phyloP scores from a whole-genome alignment of 2,888 invertebrate species.

The Agrochola lychnidis region DNA sequence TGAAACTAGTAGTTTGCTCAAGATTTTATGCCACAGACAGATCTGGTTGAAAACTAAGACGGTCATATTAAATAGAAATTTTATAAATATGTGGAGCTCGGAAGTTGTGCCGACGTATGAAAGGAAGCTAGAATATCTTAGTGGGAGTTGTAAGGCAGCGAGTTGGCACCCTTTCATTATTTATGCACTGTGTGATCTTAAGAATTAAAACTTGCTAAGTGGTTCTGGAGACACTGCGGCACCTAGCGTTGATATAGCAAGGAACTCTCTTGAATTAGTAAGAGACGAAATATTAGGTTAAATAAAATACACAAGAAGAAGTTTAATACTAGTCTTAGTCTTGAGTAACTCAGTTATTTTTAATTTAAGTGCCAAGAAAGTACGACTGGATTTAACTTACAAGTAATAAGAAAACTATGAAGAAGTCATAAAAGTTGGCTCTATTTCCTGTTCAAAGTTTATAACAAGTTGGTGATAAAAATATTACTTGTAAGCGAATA shows the following conservation, averaged over 20 bases:
- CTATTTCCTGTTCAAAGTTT: slow-evolving; percentile 7
- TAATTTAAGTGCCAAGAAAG: slow-evolving; percentile 32
- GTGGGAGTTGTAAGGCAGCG: slow-evolving; percentile 31
- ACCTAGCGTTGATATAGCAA: slow-evolving; percentile 25
- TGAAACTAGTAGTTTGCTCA: slow-evolving; percentile 62
- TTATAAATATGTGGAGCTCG: slow-evolving; percentile 54
- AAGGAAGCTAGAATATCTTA: slow-evolving; percentile 50
- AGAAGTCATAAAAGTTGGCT: slow-evolving; percentile 34
- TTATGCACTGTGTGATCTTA: slow-evolving; percentile 59
- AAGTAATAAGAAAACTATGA: slow-evolving; percentile 36
- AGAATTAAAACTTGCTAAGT: slow-evolving; percentile 63
- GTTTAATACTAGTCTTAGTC: slow-evolving; percentile 1
- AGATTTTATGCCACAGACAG: slow-evolving; percentile 32
- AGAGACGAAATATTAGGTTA: slow-evolving; percentile 14
- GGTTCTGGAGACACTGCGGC: slow-evolving; percentile 43
- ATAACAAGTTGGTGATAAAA: slow-evolving; percentile 16
- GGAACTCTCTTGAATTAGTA: slow-evolving; percentile 28
- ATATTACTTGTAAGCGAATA: slow-evolving; percentile 16
- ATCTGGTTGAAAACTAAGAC: slow-evolving; percentile 47
- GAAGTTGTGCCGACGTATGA: slow-evolving; percentile 37
- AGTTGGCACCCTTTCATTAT: slow-evolving; percentile 52
- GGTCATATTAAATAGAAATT: slow-evolving; percentile 50
- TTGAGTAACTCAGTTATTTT: slow-evolving; percentile 18
- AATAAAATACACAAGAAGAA: slow-evolving; percentile 25
- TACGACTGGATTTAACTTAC: slow-evolving; percentile 34